Evolutionary conservation across 1,140 invertebrate genomes (phyloP).

Genomic region (Schlechtendalia chinensis): DNA sequence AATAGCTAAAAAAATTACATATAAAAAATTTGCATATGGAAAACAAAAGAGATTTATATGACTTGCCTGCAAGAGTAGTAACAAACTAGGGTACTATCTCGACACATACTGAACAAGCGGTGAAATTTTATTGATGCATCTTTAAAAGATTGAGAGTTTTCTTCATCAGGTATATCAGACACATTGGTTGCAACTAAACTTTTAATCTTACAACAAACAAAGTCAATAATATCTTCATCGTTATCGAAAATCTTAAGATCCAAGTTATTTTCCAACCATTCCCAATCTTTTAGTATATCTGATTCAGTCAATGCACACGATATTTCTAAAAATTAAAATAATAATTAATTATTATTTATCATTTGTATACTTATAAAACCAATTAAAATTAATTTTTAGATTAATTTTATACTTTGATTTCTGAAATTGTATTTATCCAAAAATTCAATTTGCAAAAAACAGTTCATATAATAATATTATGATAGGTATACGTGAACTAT

Average conservation of each 20-base stretch:
- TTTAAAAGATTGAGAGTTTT: slow-evolving; percentile 78
- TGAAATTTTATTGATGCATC: slow-evolving; percentile 81
- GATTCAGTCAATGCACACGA: slow-evolving; percentile 79
- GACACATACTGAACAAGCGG: slow-evolving; percentile 84
- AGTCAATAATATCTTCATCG: slow-evolving; percentile 92
- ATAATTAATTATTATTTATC: too few species aligned
- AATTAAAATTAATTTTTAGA: too few species aligned
- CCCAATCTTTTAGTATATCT: slow-evolving; percentile 90
- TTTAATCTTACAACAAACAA: slow-evolving; percentile 95
- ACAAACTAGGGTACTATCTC: slow-evolving; percentile 93
- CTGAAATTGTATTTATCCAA: too few species aligned
- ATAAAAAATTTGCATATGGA: slow-evolving; percentile 53
- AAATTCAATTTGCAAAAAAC: too few species aligned
- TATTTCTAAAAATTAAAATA: slow-evolving; percentile 66
- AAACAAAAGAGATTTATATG: slow-evolving; percentile 16
- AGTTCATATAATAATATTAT: background rate
- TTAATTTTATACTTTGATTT: background rate
- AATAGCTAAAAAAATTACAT: slow-evolving; percentile 74
- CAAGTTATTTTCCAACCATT: slow-evolving; percentile 88
- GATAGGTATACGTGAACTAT: background rate
- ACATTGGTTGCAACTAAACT: slow-evolving; percentile 73
- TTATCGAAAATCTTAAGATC: slow-evolving; percentile 85
- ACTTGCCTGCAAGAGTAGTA: slow-evolving; percentile 85
- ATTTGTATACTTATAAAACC: too few species aligned
- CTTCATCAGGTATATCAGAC: slow-evolving; percentile 64